Evolutionary conservation across 2,888 invertebrate species (phyloP), one percentile per base, ranked within the genome.

Genomic region (Podabrus alpinus): DNA sequence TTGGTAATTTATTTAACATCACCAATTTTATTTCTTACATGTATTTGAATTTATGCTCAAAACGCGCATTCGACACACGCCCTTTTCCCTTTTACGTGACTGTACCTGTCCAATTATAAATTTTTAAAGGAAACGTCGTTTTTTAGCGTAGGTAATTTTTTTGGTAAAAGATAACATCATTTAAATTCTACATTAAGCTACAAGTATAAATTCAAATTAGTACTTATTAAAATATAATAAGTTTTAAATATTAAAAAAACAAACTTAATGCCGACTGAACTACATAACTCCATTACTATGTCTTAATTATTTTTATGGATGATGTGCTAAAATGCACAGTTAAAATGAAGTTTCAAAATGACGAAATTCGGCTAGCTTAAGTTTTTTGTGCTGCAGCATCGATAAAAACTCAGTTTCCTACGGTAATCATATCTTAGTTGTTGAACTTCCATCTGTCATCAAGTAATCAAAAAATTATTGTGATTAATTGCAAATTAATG

Each of bases 1-100:
- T 69, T 24, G 69, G 71, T 69, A 71, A 76, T 73, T 76, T 73
- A 76, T 76, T 76, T 73, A 66, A 66, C 73, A 62, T 45, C 45
- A 7, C 76, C 69, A 68, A 75, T 72, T 75, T 67, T 21, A 64
- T 21, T 75, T 71, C 69, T 72, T 69, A 69, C 64, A 15, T 66
- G 2, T 69, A 73, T 68, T 72, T 64, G 64, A 25, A 25, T 69
- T 19, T 72, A 60, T 69, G 29, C 60, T 69, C 69, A 73, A 64
- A 66, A 69, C 60, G 59, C 60, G 62, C 59, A 69, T 60, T 60
- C 16, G 60, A 17, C 60, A 69, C 69, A 68, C 72, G 62, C 69
- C 59, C 59, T 24, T 71, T 67, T 45, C 59, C 66, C 61, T 25
- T 67, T 71, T 71, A 59, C 60, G 17, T 67, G 67, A 71, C 60